A percentile compares a stretch with the other conserved stretches of the same genome.
These are phyloP conservation scores for Chloroclystis v-ata DNA, from an alignment of 2,888 invertebrate genomes.

Conservation along the genomic window DNA sequence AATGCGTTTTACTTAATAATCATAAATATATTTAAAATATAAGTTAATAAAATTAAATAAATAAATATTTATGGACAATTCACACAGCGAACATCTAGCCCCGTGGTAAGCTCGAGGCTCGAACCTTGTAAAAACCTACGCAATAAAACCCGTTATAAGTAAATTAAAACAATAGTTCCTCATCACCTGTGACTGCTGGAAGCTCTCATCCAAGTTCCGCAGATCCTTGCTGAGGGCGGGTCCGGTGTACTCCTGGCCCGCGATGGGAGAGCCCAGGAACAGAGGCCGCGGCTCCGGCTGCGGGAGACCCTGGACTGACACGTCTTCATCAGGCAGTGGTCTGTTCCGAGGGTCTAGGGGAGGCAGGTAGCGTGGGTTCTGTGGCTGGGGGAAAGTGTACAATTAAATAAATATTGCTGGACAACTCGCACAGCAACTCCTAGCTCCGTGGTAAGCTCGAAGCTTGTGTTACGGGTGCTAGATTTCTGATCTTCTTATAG, in stretches of 20 bases:
- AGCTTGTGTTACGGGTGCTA: too few species aligned
- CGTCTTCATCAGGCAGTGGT: conserved; percentile 44
- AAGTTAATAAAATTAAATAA: too few species aligned
- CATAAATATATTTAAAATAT: too few species aligned
- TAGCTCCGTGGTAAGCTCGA: too few species aligned
- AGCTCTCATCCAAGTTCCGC: conserved; percentile 49
- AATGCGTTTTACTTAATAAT: too few species aligned
- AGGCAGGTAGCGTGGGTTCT: conserved; percentile 50
- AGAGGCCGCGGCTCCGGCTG: conserved; percentile 56
- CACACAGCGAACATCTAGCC: too few species aligned
- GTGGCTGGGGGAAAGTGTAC: conserved; percentile 17
- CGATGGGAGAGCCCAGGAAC: conserved; percentile 62
- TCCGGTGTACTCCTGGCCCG: conserved; percentile 61
- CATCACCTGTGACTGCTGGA: conserved; percentile 54
- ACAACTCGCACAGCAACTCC: too few species aligned
- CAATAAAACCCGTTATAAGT: too few species aligned
- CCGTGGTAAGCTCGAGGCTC: too few species aligned
- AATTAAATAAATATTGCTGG: background rate
- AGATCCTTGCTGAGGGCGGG: conserved; percentile 55
- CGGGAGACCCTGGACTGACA: conserved; percentile 66
- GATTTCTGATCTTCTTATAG: too few species aligned
- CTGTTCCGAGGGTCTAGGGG: conserved; percentile 51
- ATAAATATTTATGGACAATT: too few species aligned
- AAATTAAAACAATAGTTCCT: background rate
- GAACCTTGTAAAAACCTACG: too few species aligned